phyloP scores from a whole-genome alignment of 2,797 vertebrate species.

The Gallirallus australis region DNA sequence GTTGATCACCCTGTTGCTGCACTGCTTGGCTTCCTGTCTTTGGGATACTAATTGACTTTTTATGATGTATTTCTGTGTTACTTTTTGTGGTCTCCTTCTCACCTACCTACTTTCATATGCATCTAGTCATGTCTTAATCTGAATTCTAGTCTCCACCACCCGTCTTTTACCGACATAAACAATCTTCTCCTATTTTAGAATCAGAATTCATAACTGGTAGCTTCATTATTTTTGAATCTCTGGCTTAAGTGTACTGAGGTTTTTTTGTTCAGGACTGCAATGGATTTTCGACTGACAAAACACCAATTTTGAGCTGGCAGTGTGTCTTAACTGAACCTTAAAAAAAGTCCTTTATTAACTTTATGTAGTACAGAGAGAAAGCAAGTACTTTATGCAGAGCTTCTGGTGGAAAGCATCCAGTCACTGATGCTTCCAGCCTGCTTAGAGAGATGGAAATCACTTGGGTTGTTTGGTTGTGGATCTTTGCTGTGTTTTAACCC shows the following conservation, averaged over 20 bases:
- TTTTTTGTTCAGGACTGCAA: neutral
- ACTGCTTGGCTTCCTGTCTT: neutral
- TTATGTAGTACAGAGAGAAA: neutral
- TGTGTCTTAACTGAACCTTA: neutral
- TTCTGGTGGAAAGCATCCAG: neutral
- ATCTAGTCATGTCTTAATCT: neutral
- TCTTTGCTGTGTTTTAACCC: neutral
- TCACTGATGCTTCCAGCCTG: neutral
- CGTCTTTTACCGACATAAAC: neutral
- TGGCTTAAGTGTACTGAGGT: neutral
- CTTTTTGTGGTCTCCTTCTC: neutral
- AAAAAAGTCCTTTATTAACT: neutral
- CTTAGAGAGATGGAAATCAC: neutral
- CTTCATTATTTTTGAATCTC: conserved; percentile 15
- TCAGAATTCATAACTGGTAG: conserved; percentile 6
- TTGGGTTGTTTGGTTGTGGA: neutral
- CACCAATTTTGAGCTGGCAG: neutral
- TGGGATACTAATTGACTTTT: conserved; percentile 27
- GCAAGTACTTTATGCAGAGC: neutral
- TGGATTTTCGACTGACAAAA: conserved; percentile 1
- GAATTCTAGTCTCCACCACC: neutral
- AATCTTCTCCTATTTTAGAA: neutral
- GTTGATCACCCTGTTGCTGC: conserved; percentile 20
- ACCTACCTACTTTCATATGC: neutral
- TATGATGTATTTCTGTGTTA: conserved; percentile 25